Percentiles rank a stretch among this genome's conserved stretches.
These are phyloP conservation scores for Zaprionus inermis DNA, from an alignment of 1,140 invertebrate genomes.

Conservation along the genomic window DNA sequence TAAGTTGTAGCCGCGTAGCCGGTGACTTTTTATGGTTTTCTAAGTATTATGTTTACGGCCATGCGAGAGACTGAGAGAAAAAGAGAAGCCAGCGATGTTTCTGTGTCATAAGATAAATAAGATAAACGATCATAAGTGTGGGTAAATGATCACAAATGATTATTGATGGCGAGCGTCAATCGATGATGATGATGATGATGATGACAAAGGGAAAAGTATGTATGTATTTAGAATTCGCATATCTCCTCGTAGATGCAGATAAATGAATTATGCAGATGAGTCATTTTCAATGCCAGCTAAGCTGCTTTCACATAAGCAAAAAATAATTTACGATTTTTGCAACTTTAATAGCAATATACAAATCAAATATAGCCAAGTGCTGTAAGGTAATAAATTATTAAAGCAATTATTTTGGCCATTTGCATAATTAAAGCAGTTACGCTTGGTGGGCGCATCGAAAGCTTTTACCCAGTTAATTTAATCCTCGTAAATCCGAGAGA, in stretches of 20 bases:
- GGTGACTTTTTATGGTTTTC: slow-evolving; percentile 55
- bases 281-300: not conserved
- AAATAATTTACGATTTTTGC: not conserved
- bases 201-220: slow-evolving; percentile 3
- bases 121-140: slow-evolving; percentile 36
- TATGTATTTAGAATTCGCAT: not conserved
- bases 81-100: slow-evolving; percentile 7
- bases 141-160: slow-evolving; percentile 52
- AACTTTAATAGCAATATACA: not conserved
- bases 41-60: slow-evolving; percentile 50
- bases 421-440: not conserved
- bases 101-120: slow-evolving; percentile 46
- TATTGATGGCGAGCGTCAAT: slow-evolving; percentile 45
- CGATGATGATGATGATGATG: not conserved
- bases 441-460: slow-evolving; percentile 1
- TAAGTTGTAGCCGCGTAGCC: slow-evolving; percentile 58
- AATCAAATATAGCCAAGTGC: not conserved
- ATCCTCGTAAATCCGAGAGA: not conserved
- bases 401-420: not conserved
- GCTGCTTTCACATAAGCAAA: not conserved
- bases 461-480: not conserved
- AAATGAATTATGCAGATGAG: not conserved
- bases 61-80: slow-evolving; percentile 6
- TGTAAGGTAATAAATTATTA: not conserved
- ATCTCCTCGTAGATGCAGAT: not conserved